Conservation (phyloP, 2,113 vertebrate species). For the Ammodytes dubius region DNA sequence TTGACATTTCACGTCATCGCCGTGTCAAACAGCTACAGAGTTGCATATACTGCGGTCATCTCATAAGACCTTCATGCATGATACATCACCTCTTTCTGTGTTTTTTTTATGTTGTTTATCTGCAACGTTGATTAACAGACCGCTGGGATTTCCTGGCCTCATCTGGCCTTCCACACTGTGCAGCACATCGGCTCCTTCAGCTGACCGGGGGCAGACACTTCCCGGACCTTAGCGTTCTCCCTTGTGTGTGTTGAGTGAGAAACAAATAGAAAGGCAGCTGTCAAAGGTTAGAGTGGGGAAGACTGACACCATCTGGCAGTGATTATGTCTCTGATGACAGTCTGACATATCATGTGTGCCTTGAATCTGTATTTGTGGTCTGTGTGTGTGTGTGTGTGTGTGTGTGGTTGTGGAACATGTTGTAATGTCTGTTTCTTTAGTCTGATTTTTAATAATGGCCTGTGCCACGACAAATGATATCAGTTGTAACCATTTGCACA, state of each 20-base stretch:
- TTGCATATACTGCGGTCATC: slow-evolving; percentile 26
- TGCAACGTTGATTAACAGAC: slow-evolving; percentile 57
- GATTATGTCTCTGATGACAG: slow-evolving; percentile 69
- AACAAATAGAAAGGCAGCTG: slow-evolving; percentile 29
- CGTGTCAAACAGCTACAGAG: slow-evolving; percentile 25
- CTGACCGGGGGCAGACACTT: slow-evolving; percentile 38
- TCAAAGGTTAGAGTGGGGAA: slow-evolving; percentile 72
- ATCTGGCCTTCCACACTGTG: slow-evolving; percentile 43
- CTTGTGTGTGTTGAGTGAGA: slow-evolving; percentile 37
- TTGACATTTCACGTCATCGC: slow-evolving; percentile 19
- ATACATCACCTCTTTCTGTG: slow-evolving; percentile 35
- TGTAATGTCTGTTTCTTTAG: not conserved
- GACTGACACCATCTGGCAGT: slow-evolving; percentile 72
- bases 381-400: slow-evolving; percentile 5
- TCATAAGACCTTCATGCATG: slow-evolving; percentile 15
- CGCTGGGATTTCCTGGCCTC: slow-evolving; percentile 53
- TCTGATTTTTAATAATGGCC: not conserved
- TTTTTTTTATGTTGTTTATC: slow-evolving; percentile 50
- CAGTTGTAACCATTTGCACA: not conserved
- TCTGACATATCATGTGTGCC: slow-evolving; percentile 40
- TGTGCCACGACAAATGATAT: not conserved
- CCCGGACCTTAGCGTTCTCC: slow-evolving; percentile 53
- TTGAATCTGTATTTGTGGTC: slow-evolving; percentile 36
- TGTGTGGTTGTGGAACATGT: not conserved
- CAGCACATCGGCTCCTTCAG: slow-evolving; percentile 41